Evolutionary conservation across 2,113 vertebrate genomes (phyloP).

Genomic region (Lampris megalopsis): DNA sequence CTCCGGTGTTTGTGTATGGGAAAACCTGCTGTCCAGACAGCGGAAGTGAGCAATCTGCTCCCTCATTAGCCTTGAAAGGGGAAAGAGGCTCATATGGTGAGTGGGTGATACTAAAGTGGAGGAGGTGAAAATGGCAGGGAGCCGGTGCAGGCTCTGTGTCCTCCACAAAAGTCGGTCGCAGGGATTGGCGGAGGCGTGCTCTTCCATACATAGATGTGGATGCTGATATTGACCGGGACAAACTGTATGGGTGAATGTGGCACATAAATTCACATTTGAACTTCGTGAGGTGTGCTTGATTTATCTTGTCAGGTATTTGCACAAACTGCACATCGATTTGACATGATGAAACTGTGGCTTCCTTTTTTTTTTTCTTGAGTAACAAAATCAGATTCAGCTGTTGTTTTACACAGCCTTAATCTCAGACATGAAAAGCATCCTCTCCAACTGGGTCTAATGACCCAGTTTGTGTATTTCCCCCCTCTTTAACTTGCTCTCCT

Average conservation of each 20-base stretch:
- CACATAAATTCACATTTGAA: background rate
- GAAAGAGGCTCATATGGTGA: constrained; percentile 68
- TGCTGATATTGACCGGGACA: constrained; percentile 1
- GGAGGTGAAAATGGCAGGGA: constrained; percentile 58
- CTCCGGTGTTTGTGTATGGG: constrained; percentile 34
- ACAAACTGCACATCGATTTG: background rate
- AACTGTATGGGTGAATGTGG: background rate
- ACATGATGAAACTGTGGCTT: background rate
- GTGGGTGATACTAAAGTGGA: constrained; percentile 73
- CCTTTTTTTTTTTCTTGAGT: background rate
- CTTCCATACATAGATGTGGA: background rate
- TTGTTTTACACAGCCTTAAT: background rate
- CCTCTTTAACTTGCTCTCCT: constrained; percentile 12
- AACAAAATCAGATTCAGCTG: background rate
- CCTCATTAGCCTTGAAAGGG: constrained; percentile 61
- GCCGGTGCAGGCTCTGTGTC: constrained; percentile 34
- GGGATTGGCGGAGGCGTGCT: constrained; percentile 4
- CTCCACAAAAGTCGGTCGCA: background rate
- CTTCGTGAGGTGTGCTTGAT: background rate
- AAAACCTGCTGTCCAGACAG: constrained; percentile 75
- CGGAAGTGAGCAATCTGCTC: constrained; percentile 64
- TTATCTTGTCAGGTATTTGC: background rate
- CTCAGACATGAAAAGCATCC: background rate
- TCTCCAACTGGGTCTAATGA: constrained; percentile 15
- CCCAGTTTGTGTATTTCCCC: constrained; percentile 23